Evolutionary conservation across 2,888 invertebrate species (phyloP).

Genomic region (Philhelius pedissequus): DNA sequence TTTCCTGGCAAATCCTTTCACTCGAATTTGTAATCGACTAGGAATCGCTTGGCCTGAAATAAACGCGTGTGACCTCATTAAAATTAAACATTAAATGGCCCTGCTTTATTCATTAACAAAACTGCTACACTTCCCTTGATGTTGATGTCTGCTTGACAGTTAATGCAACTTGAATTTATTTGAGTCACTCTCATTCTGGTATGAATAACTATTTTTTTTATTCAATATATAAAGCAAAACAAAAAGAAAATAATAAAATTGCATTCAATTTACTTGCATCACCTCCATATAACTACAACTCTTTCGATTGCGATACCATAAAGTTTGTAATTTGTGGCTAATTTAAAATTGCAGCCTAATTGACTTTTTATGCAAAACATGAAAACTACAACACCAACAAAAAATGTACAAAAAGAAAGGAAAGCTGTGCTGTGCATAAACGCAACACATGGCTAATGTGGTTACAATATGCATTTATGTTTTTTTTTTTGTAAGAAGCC

Average conservation of each 20-base stretch:
- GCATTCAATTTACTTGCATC: conserved; percentile 47
- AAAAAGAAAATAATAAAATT: neutral
- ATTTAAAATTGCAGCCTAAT: conserved; percentile 44
- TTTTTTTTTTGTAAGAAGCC: neutral
- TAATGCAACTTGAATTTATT: conserved; percentile 31
- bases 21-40: neutral
- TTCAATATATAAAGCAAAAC: neutral
- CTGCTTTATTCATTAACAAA: conserved; percentile 16
- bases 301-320: neutral
- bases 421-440: conserved; percentile 1
- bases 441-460: neutral
- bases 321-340: conserved; percentile 42
- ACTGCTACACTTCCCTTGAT: neutral
- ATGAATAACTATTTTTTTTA: neutral
- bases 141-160: neutral
- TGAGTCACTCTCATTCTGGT: conserved; percentile 32
- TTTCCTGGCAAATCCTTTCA: conserved; percentile 23
- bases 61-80: conserved; percentile 23
- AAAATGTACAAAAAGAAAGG: conserved; percentile 2
- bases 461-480: neutral
- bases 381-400: neutral
- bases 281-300: neutral
- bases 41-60: neutral
- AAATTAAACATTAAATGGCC: conserved; percentile 36
- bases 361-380: conserved; percentile 36